Evolutionary conservation across 2,797 vertebrate genomes (phyloP).

Genomic region (Phrynocephalus guinanensis): DNA sequence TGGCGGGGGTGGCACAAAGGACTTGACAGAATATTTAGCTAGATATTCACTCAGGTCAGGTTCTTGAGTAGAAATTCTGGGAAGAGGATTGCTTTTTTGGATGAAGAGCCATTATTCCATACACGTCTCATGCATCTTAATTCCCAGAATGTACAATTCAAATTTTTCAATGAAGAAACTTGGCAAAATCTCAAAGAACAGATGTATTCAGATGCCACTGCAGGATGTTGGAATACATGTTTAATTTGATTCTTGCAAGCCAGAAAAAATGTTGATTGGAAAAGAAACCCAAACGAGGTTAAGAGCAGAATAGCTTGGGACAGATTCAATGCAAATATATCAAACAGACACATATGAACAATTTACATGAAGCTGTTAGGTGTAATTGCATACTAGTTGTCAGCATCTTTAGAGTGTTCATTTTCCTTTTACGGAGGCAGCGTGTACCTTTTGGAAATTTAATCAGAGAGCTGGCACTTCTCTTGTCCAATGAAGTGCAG

Average conservation of each 20-base stretch:
- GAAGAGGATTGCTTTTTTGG: background rate
- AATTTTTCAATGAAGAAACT: constrained; percentile 8
- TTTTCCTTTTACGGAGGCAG: background rate
- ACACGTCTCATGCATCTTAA: background rate
- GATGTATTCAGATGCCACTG: constrained; percentile 30
- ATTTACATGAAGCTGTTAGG: constrained; percentile 20
- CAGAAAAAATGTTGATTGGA: constrained; percentile 33
- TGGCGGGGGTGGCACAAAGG: background rate
- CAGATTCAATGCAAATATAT: constrained; percentile 11
- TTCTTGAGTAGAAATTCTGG: background rate
- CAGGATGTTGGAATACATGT: constrained; percentile 21
- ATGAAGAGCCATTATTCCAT: background rate
- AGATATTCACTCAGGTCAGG: background rate
- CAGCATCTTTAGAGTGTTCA: constrained; percentile 19
- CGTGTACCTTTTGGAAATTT: background rate
- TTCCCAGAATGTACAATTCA: background rate
- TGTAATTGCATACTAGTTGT: constrained; percentile 21
- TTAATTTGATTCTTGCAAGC: constrained; percentile 24
- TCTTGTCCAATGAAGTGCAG: background rate
- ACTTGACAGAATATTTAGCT: background rate
- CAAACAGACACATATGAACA: constrained; percentile 9
- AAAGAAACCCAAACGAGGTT: constrained; percentile 21
- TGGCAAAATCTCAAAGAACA: constrained; percentile 30
- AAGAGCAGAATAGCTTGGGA: constrained; percentile 27
- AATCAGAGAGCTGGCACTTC: background rate